Evolutionary conservation across 35 echinoderm and acorn worm genomes (phyloP).

Genomic region (Heliocidaris erythrogramma): DNA sequence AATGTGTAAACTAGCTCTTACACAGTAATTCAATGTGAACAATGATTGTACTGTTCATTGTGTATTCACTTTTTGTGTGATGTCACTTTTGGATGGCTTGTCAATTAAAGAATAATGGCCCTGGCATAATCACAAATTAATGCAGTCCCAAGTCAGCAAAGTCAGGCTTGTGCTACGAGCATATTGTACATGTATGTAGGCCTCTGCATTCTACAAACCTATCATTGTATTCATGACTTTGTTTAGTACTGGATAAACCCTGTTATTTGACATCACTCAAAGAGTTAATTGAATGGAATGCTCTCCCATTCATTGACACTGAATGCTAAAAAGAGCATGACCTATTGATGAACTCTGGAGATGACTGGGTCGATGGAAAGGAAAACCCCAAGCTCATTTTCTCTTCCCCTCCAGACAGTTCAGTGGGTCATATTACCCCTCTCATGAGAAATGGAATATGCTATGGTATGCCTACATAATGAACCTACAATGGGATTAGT

Average conservation of each 20-base stretch:
- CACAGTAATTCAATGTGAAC: too few species aligned
- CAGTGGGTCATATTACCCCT: background rate
- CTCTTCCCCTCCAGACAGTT: background rate
- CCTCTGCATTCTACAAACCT: too few species aligned
- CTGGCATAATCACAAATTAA: too few species aligned
- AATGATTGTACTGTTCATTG: too few species aligned
- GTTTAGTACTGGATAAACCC: background rate
- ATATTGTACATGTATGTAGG: too few species aligned
- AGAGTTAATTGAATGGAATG: background rate
- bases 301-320: background rate
- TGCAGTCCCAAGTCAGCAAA: too few species aligned
- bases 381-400: slow-evolving; percentile 7
- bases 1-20: too few species aligned
- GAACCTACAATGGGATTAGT: background rate
- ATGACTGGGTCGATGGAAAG: background rate
- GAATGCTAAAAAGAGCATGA: background rate
- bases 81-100: too few species aligned
- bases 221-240: background rate
- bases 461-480: background rate
- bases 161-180: too few species aligned
- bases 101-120: too few species aligned
- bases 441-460: background rate
- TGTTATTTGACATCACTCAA: background rate
- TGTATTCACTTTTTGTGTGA: too few species aligned
- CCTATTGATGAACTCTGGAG: background rate